A percentile compares a stretch with the other conserved stretches of the same genome.
Evolutionary conservation across 1,140 invertebrate genomes (phyloP).

Genomic region (Nymphalis io): DNA sequence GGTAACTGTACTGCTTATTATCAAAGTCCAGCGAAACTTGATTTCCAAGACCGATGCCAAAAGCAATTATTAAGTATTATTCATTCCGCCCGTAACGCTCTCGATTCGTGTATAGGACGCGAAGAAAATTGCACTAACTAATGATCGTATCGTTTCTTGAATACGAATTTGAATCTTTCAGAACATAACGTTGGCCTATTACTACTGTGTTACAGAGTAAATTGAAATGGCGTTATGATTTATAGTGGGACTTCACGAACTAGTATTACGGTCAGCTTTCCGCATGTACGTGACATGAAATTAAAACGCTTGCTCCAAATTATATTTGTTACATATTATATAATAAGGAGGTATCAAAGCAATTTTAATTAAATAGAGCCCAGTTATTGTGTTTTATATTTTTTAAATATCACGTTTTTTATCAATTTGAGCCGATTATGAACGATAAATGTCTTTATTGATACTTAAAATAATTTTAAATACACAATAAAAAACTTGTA

Average conservation of each 20-base stretch:
- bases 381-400: no score
- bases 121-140: constrained; percentile 75
- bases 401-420: no score
- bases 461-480: no score
- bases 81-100: constrained; percentile 56
- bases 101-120: constrained; percentile 61
- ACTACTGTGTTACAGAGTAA: constrained; percentile 65
- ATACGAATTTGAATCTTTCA: constrained; percentile 75
- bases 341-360: neutral
- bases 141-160: constrained; percentile 74
- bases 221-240: constrained; percentile 77
- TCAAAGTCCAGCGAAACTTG: constrained; percentile 46
- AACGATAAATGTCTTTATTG: no score
- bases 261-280: constrained; percentile 68
- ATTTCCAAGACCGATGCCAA: constrained; percentile 31
- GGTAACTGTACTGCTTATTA: constrained; percentile 41
- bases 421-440: no score
- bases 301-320: constrained; percentile 46
- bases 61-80: constrained; percentile 67
- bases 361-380: neutral
- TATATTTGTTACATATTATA: constrained; percentile 33
- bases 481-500: no score
- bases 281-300: constrained; percentile 64
- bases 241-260: constrained; percentile 69
- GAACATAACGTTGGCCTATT: constrained; percentile 61